phyloP scores from a whole-genome alignment of 2,888 invertebrate genomes.

The Lasioglossum oenotherae region DNA sequence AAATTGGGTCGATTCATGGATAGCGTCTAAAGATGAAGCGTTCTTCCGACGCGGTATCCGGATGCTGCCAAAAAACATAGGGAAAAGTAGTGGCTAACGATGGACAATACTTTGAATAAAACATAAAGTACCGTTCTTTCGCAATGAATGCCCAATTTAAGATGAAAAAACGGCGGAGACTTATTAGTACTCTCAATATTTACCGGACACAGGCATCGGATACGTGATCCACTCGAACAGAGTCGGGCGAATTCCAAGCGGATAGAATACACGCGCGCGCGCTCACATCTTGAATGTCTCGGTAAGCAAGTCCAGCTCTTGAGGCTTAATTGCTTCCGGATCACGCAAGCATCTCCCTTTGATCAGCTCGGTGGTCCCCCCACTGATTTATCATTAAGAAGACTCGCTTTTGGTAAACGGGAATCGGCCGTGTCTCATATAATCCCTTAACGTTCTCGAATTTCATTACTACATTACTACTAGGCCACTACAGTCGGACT shows the following conservation, averaged over 20 bases:
- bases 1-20: no score
- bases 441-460: neutral
- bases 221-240: conserved; percentile 29
- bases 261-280: neutral
- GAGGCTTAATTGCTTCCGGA: conserved; percentile 54
- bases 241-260: conserved; percentile 26
- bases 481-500: neutral
- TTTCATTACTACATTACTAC: no score
- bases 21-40: no score
- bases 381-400: conserved; percentile 44
- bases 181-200: neutral
- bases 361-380: conserved; percentile 23
- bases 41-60: no score
- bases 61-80: no score
- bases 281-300: conserved; percentile 41
- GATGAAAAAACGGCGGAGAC: no score
- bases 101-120: no score
- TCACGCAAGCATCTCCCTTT: conserved; percentile 41
- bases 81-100: no score
- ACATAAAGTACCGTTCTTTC: no score
- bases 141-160: no score
- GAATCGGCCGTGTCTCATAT: conserved; percentile 5
- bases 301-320: conserved; percentile 40
- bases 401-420: conserved; percentile 38
- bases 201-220: neutral